Conservation (phyloP, 92 coral and sea anemone species). For the Umimayanthus chanpuru region DNA sequence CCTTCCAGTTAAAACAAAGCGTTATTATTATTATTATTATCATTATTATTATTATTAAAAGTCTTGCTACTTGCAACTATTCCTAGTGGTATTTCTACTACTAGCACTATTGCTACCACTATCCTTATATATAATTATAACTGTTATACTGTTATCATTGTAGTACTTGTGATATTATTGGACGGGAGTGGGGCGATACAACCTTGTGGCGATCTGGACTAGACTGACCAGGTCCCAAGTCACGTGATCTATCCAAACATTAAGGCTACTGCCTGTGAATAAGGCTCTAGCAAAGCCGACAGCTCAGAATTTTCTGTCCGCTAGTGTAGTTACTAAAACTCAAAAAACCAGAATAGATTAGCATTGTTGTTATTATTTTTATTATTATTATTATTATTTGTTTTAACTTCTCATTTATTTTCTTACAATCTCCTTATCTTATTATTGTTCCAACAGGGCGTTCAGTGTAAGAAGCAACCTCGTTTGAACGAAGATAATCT, state of each 20-base stretch:
- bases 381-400: neutral
- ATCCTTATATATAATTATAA: neutral
- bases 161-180: too few relatives aligned
- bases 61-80: neutral
- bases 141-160: neutral
- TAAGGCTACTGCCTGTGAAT: too few relatives aligned
- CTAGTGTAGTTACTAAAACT: too few relatives aligned
- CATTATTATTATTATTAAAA: neutral
- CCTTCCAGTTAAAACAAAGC: too few relatives aligned
- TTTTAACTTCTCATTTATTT: neutral
- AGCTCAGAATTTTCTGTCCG: too few relatives aligned
- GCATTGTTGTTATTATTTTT: neutral
- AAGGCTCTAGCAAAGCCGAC: too few relatives aligned
- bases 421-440: neutral
- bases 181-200: too few relatives aligned
- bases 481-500: slow-evolving; percentile 26
- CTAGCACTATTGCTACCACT: neutral
- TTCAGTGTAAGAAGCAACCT: slow-evolving; percentile 48
- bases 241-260: too few relatives aligned
- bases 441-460: slow-evolving; percentile 24
- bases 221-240: too few relatives aligned
- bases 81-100: neutral
- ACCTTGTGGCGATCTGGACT: too few relatives aligned
- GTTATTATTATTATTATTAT: neutral
- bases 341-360: too few relatives aligned